Percentiles rank a stretch among this genome's conserved stretches.
Conservation (phyloP, 2,797 vertebrate genomes). For the Gymnoscopelus braueri region DNA sequence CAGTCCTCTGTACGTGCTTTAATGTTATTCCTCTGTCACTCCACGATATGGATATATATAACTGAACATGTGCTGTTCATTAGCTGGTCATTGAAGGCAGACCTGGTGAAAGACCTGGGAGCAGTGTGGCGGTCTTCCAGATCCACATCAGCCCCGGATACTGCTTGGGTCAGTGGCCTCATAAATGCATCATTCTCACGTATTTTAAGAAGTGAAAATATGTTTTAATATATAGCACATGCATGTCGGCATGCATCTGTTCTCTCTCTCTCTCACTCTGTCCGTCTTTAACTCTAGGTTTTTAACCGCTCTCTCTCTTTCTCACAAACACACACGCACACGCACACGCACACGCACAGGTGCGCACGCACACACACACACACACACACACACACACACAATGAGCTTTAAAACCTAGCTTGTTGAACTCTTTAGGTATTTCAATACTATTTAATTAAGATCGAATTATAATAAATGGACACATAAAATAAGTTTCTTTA, state of each 20-base stretch:
- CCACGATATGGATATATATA: neutral
- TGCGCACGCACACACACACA: neutral
- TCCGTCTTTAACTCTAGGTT: too few species aligned
- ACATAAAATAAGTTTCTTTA: too few species aligned
- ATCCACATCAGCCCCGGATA: constrained; percentile 91
- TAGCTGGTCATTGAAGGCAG: constrained; percentile 90
- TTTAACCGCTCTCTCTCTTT: too few species aligned
- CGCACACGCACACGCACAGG: neutral
- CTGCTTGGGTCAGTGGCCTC: constrained; percentile 84
- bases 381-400: too few species aligned
- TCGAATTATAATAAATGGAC: too few species aligned
- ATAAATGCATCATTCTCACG: neutral
- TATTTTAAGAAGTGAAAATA: too few species aligned
- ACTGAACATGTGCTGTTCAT: constrained; percentile 54
- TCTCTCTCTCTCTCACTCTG: too few species aligned
- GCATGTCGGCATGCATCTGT: too few species aligned
- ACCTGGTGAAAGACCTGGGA: constrained; percentile 75
- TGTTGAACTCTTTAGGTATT: too few species aligned
- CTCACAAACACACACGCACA: neutral
- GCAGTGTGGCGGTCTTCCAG: constrained; percentile 92
- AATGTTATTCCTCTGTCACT: constrained; percentile 20
- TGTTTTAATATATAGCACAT: neutral
- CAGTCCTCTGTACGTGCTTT: constrained; percentile 6
- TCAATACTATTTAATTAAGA: too few species aligned
- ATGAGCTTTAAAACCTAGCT: too few species aligned